Base-by-base conservation (phyloP, 2,888 invertebrate species). In the Saturnia japonica region DNA sequence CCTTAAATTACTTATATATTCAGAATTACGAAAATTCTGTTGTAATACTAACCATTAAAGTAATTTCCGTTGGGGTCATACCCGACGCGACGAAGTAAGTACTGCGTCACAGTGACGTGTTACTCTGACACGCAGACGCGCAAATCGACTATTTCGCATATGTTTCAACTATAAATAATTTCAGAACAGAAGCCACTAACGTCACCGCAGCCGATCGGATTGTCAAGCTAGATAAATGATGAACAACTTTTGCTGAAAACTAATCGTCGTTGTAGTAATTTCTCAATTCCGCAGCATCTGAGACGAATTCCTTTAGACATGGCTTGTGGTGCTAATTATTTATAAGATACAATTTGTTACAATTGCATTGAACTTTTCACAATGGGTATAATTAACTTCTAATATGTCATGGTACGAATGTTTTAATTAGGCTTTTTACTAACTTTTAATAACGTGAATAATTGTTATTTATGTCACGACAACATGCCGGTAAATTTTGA, bases 181-280 rank as follows among this genome's bases (percentile, higher is more conserved):
- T 74, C 71, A 68, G 71, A 75, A 75, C 74, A 79, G 76, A 79
- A 81, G 78, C 74, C 75, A 77, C 81, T 80, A 74, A 73, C 71
- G 77, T 81, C 72, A 74, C 76, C 76, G 84, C 81, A 79, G 81
- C 87, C 83, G 85, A 88, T 87, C 80, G 81, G 82, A 85, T 86
- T 86, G 86, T 88, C 82, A 78, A 79, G 77, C 76, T 74, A 82
- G 88, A 90, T 86, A 87, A 90, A 91, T 88, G 85, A 85, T 82
- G 81, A 83, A 78, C 79, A 79, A 86, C 84, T 87, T 89, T 87
- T 83, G 78, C 82, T 87, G 82, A 80, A 85, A 90, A 88, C 85
- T 88, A 89, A 90, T 91, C 85, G 82, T 84, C 83, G 79, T 85
- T 82, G 87, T 89, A 84, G 84, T 88, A 84, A 90, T 90, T 88